Percentiles rank a stretch among this genome's conserved stretches.
These are phyloP conservation scores for Oryctes rhinoceros DNA, from an alignment of 1,140 invertebrate genomes.

Conservation along the genomic window DNA sequence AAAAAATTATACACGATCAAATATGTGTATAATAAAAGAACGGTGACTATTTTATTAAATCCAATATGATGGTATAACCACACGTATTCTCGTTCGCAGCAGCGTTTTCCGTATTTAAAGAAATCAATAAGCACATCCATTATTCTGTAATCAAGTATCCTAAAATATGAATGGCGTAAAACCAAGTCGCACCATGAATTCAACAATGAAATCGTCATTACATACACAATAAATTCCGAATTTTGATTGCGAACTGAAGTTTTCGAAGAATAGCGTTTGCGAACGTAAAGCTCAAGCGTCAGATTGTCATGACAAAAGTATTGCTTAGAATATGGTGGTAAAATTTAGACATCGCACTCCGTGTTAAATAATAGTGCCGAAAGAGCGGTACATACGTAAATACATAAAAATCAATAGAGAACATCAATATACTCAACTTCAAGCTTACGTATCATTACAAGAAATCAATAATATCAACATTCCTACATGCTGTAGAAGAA, in stretches of 20 bases:
- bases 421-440: too few species aligned
- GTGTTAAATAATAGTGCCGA: too few species aligned
- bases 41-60: too few species aligned
- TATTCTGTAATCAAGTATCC: conserved; percentile 4
- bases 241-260: conserved; percentile 9
- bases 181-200: neutral
- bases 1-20: neutral
- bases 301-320: conserved; percentile 30
- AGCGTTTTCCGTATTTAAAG: neutral
- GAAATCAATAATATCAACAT: too few species aligned
- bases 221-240: conserved; percentile 1
- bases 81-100: too few species aligned
- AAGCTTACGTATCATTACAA: too few species aligned
- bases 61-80: too few species aligned
- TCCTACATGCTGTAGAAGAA: too few species aligned
- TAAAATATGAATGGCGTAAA: conserved; percentile 9
- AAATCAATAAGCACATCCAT: conserved; percentile 24
- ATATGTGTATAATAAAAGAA: too few species aligned
- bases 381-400: too few species aligned
- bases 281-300: neutral
- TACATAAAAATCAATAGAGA: too few species aligned
- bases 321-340: neutral
- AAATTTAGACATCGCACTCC: neutral
- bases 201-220: conserved; percentile 24
- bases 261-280: neutral